Evolutionary conservation across 2,113 vertebrate species (phyloP), one percentile per base, ranked within the genome.

Genomic region (Thamnophis sirtalis): DNA sequence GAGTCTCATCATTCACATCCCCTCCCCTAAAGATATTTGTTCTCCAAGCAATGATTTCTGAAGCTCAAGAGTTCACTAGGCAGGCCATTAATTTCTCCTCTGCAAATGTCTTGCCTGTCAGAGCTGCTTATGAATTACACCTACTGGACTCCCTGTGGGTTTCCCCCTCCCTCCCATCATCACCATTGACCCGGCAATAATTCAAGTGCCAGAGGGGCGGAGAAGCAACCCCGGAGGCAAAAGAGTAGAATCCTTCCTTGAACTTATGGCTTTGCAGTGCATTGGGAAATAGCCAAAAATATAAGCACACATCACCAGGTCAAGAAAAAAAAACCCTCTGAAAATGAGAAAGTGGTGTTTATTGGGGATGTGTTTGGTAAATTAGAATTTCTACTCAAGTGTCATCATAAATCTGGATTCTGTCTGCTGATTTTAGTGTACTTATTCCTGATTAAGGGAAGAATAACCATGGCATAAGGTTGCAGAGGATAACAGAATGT

Each of bases 41-140:
- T 93, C 60, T 93, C 26, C 58, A 54, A 50, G 10, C 43, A 10
- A 2, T 68, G 38, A 22, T 90, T 91, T 93, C n/a, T 38, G 50
- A 54, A 89, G 1, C 86, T 94, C 93, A 91, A 80, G 84, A 87
- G 90, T 93, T 93, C 92, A 51, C 91, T 0, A 7, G 48, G 5
- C 89, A 56, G 85, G 68, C 90, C 93, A 88, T 95, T 96, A 92
- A 93, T 94, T 92, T 96, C 94, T 94, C 90, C 92, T 85, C 93
- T 96, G 93, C 89, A 93, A 94, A 92, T 1, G 51, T 91, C 91
- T 86, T 48, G 50, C 87, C 53, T 96, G 94, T 94, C 92, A 0
- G 92, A 91, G 86, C 91, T 91, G 92, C 91, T 51, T 1, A 68
- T 95, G 95, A 96, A 73, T 95, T 93, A 94, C 91, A 90, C 94